phyloP scores from a whole-genome alignment of 2,888 invertebrate genomes.

The Scrobipalpa costella region DNA sequence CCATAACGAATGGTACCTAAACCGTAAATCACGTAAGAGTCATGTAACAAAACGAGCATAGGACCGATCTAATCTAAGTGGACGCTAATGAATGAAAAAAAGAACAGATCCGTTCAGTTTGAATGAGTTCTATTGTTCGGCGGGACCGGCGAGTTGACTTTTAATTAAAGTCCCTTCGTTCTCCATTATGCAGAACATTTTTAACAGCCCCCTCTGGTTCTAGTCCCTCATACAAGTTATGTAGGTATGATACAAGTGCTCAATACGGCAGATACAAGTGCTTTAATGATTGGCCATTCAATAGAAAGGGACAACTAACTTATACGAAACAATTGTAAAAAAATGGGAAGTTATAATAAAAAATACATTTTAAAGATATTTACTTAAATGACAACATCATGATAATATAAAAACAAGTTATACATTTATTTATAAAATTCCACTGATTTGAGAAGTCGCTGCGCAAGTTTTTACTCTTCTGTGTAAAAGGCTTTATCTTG shows the following conservation, averaged over 20 bases:
- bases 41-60: background rate
- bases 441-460: too few species aligned
- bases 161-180: slow-evolving; percentile 75
- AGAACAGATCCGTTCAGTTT: slow-evolving; percentile 61
- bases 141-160: slow-evolving; percentile 64
- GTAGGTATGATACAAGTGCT: slow-evolving; percentile 26
- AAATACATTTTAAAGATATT: too few species aligned
- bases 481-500: too few species aligned
- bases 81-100: slow-evolving; percentile 51
- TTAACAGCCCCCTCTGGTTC: slow-evolving; percentile 59
- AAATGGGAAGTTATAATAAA: too few species aligned
- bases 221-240: slow-evolving; percentile 13
- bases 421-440: too few species aligned
- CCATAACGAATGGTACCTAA: too few species aligned
- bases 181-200: slow-evolving; percentile 70
- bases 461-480: too few species aligned
- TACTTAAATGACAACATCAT: too few species aligned
- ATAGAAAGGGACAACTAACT: too few species aligned
- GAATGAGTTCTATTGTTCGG: slow-evolving; percentile 67
- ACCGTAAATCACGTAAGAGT: background rate
- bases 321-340: too few species aligned
- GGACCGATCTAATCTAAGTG: slow-evolving; percentile 40
- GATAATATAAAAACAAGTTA: too few species aligned
- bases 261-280: background rate
- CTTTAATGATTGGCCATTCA: background rate